These are phyloP conservation scores for Palloptera scutellata DNA, from an alignment of 2,888 invertebrate species.

Conservation along the genomic window DNA sequence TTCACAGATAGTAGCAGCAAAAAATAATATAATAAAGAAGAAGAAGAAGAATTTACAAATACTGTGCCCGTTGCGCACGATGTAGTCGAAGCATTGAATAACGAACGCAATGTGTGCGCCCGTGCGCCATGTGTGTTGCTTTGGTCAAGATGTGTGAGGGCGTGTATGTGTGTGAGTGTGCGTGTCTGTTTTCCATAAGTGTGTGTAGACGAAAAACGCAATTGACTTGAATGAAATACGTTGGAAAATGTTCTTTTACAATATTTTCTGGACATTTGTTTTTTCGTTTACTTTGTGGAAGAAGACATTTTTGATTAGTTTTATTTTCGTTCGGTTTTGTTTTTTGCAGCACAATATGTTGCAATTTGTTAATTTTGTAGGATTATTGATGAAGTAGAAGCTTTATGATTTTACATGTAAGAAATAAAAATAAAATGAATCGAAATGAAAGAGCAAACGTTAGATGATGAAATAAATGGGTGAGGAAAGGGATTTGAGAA, in stretches of 20 bases:
- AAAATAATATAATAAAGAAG: neutral
- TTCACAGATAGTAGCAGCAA: neutral
- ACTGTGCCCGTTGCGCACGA: neutral
- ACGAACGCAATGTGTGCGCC: slow-evolving; percentile 1
- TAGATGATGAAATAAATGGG: too few relatives aligned
- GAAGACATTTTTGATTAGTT: neutral
- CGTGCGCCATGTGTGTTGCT: slow-evolving; percentile 3
- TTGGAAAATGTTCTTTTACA: neutral
- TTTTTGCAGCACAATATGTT: too few relatives aligned
- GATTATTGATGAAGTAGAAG: too few relatives aligned
- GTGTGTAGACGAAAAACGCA: slow-evolving; percentile 19
- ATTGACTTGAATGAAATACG: slow-evolving; percentile 1
- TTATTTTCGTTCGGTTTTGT: too few relatives aligned
- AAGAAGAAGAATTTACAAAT: slow-evolving; percentile 6
- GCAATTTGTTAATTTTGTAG: too few relatives aligned
- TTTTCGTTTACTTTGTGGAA: slow-evolving; percentile 1
- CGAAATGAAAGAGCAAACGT: too few relatives aligned
- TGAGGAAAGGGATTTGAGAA: too few relatives aligned
- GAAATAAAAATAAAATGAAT: too few relatives aligned
- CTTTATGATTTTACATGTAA: too few relatives aligned
- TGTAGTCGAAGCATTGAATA: neutral
- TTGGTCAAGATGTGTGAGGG: slow-evolving; percentile 2
- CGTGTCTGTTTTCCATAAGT: slow-evolving; percentile 24
- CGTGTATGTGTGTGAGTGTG: slow-evolving; percentile 7
- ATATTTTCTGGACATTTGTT: neutral